phyloP scores from a whole-genome alignment of 92 coral and sea anemone species.

The Parazoanthus atlanticus region DNA sequence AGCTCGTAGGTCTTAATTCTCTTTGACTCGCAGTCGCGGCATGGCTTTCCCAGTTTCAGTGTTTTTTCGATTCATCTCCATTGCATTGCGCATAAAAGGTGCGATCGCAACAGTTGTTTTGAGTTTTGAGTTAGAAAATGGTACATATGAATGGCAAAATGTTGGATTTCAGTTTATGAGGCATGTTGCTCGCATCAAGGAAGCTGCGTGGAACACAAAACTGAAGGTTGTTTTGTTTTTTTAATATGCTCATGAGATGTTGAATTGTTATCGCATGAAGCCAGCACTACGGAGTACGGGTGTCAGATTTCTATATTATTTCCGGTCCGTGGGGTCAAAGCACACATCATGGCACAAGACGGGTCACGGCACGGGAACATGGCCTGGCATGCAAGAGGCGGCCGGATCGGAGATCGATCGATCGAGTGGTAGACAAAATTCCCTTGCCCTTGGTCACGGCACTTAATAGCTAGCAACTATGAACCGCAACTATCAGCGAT shows the following conservation, averaged over 20 bases:
- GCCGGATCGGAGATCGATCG: no score
- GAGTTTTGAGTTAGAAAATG: background rate
- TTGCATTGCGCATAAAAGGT: background rate
- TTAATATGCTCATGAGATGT: background rate
- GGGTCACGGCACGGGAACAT: background rate
- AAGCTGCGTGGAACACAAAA: background rate
- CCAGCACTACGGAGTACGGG: background rate
- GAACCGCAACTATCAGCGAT: no score
- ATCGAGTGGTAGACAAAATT: no score
- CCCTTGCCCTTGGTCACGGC: no score
- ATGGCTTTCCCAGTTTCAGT: background rate
- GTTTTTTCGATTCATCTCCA: background rate
- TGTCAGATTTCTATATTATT: background rate
- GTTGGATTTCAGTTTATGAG: background rate
- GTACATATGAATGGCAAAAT: background rate
- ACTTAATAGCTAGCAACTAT: no score
- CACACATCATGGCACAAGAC: background rate
- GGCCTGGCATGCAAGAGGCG: no score
- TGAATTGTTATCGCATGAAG: background rate
- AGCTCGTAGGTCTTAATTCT: background rate
- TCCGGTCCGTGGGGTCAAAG: background rate
- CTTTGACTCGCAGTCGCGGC: no score
- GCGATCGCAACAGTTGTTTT: background rate
- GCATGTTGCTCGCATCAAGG: background rate
- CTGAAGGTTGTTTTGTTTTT: background rate